These are phyloP conservation scores for Mylabris phalerata DNA, from an alignment of 1,140 invertebrate species.

Conservation along the genomic window DNA sequence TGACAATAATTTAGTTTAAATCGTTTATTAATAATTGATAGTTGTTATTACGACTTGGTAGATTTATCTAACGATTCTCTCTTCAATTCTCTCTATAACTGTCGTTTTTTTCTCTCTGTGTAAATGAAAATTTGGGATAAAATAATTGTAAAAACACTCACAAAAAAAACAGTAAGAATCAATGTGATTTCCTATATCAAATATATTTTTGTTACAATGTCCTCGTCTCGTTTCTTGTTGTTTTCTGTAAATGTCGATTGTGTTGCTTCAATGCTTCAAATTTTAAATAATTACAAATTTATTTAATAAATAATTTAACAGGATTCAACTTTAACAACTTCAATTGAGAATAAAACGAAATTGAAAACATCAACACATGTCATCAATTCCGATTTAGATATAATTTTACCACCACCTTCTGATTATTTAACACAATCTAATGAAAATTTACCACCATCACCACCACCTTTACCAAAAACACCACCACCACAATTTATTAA, in stretches of 20 bases:
- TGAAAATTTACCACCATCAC: slow-evolving; percentile 36
- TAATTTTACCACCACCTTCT: not conserved
- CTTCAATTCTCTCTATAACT: too few relatives aligned
- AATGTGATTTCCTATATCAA: slow-evolving; percentile 39
- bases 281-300: too few relatives aligned
- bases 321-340: too few relatives aligned
- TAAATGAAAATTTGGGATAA: too few relatives aligned
- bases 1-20: too few relatives aligned
- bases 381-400: not conserved
- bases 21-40: too few relatives aligned
- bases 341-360: too few relatives aligned
- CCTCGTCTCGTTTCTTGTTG: slow-evolving; percentile 19
- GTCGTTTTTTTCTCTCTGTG: too few relatives aligned
- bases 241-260: not conserved
- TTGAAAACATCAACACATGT: not conserved
- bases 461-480: slow-evolving; percentile 28
- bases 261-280: too few relatives aligned
- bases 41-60: slow-evolving; percentile 13
- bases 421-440: not conserved
- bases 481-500: slow-evolving; percentile 28
- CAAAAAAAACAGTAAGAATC: slow-evolving; percentile 16
- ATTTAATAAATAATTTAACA: too few relatives aligned
- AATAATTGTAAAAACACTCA: too few relatives aligned
- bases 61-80: not conserved
- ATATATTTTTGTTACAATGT: slow-evolving; percentile 40